A percentile compares a stretch with the other conserved stretches of the same genome.
Evolutionary conservation across 2,888 invertebrate genomes (phyloP).

Genomic region (Stegana nigrithorax): DNA sequence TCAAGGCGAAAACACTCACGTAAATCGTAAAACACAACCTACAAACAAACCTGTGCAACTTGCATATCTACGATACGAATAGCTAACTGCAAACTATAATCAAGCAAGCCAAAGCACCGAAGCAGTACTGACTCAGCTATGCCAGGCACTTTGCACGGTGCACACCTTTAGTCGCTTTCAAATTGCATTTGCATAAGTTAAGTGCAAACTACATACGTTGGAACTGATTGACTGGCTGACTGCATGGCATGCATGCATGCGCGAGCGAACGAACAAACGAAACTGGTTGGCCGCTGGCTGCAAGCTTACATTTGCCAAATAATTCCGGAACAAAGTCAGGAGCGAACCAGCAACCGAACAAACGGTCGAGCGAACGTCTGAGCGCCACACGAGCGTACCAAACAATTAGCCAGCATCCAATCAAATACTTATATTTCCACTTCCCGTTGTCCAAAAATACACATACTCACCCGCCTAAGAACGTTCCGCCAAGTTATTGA

Average conservation of each 20-base stretch:
- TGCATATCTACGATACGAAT: too few relatives aligned
- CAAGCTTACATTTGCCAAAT: slow-evolving; percentile 3
- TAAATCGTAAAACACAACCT: too few relatives aligned
- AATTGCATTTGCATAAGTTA: slow-evolving; percentile 53
- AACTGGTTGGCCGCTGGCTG: background rate
- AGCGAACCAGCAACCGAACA: too few relatives aligned
- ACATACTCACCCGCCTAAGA: background rate
- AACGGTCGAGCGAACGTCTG: too few relatives aligned
- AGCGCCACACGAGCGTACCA: too few relatives aligned
- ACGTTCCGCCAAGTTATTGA: slow-evolving; percentile 16
- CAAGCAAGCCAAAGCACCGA: too few relatives aligned
- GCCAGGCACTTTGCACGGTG: background rate
- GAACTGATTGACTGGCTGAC: background rate
- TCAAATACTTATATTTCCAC: too few relatives aligned
- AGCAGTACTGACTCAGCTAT: slow-evolving; percentile 33
- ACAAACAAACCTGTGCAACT: background rate
- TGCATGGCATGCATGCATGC: background rate
- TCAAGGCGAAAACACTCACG: slow-evolving; percentile 7
- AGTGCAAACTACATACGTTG: slow-evolving; percentile 29
- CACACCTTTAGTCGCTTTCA: slow-evolving; percentile 39
- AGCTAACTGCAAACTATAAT: too few relatives aligned
- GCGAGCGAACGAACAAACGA: background rate
- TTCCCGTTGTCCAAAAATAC: too few relatives aligned
- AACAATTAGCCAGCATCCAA: too few relatives aligned
- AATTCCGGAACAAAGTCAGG: background rate